Conservation (phyloP, 1,140 invertebrate species). For the Nylanderia fulva region DNA sequence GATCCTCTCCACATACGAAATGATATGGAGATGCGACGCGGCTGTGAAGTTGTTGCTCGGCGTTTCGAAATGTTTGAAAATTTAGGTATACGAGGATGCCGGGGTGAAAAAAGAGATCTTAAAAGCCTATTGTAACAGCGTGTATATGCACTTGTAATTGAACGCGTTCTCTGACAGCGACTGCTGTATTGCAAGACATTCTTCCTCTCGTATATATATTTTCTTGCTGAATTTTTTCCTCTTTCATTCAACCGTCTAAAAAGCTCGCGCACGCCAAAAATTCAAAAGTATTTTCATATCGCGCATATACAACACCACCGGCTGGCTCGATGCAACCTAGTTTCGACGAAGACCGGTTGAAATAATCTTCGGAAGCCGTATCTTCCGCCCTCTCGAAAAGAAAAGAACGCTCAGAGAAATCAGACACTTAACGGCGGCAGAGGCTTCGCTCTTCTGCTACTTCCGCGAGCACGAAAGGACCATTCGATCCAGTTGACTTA, state of each 20-base stretch:
- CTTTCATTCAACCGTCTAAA: background rate
- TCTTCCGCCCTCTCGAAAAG: constrained; percentile 4
- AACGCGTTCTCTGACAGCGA: too few relatives aligned
- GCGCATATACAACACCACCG: background rate
- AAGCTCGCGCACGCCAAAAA: background rate
- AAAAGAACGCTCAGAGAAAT: constrained; percentile 49
- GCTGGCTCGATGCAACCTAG: constrained; percentile 16
- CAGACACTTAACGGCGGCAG: constrained; percentile 33
- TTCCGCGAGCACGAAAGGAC: constrained; percentile 35
- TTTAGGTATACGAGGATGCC: background rate
- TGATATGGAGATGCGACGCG: background rate
- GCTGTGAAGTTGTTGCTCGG: constrained; percentile 28
- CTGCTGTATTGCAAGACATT: background rate
- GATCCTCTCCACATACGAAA: constrained; percentile 10
- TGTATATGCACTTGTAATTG: too few relatives aligned
- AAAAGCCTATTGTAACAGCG: background rate
- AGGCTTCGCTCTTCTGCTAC: constrained; percentile 47
- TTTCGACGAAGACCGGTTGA: constrained; percentile 34
- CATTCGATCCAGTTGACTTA: constrained; percentile 25
- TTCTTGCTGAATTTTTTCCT: too few relatives aligned
- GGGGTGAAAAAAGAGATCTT: background rate
- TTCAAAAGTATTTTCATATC: background rate
- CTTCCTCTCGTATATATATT: background rate
- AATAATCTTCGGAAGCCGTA: constrained; percentile 44
- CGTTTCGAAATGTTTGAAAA: constrained; percentile 32